phyloP scores from a whole-genome alignment of 2,797 vertebrate species.

The Coregonus sp. region DNA sequence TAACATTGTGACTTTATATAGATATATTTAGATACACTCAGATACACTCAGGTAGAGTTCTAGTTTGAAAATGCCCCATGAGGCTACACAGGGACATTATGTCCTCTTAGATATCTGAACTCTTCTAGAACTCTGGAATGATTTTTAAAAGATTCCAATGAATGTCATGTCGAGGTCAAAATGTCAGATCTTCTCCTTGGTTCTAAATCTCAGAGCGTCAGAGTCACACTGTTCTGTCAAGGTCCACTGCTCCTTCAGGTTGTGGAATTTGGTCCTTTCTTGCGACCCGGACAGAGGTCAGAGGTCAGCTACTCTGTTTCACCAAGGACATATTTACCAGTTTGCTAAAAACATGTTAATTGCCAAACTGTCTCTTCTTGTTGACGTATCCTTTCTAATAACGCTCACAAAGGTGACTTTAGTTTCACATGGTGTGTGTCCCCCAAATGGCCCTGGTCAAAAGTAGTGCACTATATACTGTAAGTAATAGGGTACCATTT shows the following conservation, averaged over 20 bases:
- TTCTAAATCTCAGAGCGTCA: neutral
- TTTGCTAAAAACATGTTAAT: constrained; percentile 73
- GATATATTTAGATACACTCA: too few relatives aligned
- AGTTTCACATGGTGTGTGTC: neutral
- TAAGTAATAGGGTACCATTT: neutral
- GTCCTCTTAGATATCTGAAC: neutral
- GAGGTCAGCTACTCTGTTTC: constrained; percentile 60
- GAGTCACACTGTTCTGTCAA: constrained; percentile 38
- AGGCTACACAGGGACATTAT: constrained; percentile 13
- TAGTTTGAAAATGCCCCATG: constrained; percentile 1
- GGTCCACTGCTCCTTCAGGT: constrained; percentile 24
- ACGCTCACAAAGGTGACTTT: constrained; percentile 25
- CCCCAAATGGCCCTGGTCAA: neutral
- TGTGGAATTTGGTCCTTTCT: constrained; percentile 69
- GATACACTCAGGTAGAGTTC: neutral
- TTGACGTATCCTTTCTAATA: constrained; percentile 60
- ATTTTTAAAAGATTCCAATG: neutral
- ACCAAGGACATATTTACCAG: constrained; percentile 64
- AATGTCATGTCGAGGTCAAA: neutral
- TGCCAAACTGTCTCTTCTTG: constrained; percentile 53
- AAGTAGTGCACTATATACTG: neutral
- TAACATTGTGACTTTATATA: too few relatives aligned
- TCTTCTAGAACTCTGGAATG: neutral
- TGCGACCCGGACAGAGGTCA: constrained; percentile 50
- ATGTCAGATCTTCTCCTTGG: neutral